phyloP scores from a whole-genome alignment of 2,797 vertebrate species.

The Zalophus californianus region DNA sequence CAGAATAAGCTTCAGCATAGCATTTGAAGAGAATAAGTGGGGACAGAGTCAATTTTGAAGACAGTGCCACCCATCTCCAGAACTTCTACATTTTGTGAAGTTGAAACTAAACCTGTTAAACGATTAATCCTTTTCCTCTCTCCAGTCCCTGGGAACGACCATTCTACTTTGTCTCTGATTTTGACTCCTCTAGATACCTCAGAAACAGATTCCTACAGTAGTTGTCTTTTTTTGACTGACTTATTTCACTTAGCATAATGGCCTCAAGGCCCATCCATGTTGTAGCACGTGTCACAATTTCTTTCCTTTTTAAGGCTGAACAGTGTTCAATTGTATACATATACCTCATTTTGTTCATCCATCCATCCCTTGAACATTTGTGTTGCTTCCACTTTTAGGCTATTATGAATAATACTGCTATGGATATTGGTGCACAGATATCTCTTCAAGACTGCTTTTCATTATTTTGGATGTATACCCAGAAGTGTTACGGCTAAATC shows the following conservation, averaged over 20 bases:
- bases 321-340: background rate
- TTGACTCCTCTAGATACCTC: background rate
- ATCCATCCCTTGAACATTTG: background rate
- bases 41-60: background rate
- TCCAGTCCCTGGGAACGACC: background rate
- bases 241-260: background rate
- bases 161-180: background rate
- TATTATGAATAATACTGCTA: background rate
- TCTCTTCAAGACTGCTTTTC: background rate
- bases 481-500: background rate
- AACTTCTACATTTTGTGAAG: background rate
- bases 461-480: background rate
- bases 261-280: background rate
- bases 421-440: background rate
- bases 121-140: background rate
- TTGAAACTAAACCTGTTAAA: background rate
- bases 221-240: background rate
- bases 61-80: background rate
- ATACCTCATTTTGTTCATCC: background rate
- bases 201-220: background rate
- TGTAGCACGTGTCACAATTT: background rate
- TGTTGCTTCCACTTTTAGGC: background rate
- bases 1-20: background rate
- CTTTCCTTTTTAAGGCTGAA: background rate
- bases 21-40: background rate